Evolutionary conservation across 2,113 vertebrate species (phyloP), one percentile per base, ranked within the genome.

Genomic region (Ancistrus triradiatus): DNA sequence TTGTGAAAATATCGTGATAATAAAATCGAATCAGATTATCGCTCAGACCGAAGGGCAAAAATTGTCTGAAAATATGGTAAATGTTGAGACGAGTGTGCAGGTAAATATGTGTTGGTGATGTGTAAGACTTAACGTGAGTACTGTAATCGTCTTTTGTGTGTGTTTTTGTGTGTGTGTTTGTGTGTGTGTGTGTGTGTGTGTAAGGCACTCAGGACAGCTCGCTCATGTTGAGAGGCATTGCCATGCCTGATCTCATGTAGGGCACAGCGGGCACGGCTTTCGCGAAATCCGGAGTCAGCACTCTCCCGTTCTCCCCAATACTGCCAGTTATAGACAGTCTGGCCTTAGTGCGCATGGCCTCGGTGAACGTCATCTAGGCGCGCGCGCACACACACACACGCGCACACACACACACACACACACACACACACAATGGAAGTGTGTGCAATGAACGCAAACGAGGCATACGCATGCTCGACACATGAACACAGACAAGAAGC

Each of bases 151-250:
- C n/a, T n/a, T n/a, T n/a, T n/a, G n/a, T n/a, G n/a, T n/a, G n/a
- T 47, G 7, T 66, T 11, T 74, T 85, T 63, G 52, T 70, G 40
- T 59, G 46, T 64, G 19, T 33, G n/a, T 62, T 25, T 46, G 21
- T 57, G 19, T 61, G 68, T 88, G 86, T 90, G 87, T 89, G 86
- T 82, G 84, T 86, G 78, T 72, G 74, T 89, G 87, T 94, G 91
- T 97, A 96, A 98, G 95, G 95, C 95, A 97, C 94, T 96, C 93
- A 96, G 86, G 89, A 96, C 87, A 92, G 88, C 89, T 93, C 91
- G 88, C 93, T 95, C 93, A 97, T 91, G 91, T 93, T 93, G 92
- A 95, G 93, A 91, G 90, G 95, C 93, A 96, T 93, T 91, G 93
- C 90, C 93, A 97, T 93, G 93, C 94, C 94, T 90, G 94, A 92